Evolutionary conservation across 2,797 vertebrate genomes (phyloP).

Genomic region (Dendrocincla fuliginosa): DNA sequence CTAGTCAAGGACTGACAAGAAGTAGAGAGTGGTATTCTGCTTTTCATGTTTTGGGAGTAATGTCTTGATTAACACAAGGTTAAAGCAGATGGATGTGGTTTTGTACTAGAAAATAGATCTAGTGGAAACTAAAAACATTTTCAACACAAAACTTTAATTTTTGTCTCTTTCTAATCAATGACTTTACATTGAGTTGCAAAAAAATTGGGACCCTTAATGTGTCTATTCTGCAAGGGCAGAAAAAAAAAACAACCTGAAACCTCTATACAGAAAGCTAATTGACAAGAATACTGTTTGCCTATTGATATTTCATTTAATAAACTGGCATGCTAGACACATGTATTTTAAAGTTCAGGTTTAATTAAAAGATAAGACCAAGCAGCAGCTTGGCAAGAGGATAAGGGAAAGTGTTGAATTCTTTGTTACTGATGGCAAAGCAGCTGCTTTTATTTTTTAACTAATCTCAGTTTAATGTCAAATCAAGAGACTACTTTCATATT

Average conservation of each 20-base stretch:
- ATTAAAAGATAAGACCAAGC: slow-evolving; percentile 80
- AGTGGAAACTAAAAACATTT: neutral
- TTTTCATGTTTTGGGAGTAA: neutral
- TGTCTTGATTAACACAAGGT: neutral
- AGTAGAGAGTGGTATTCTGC: neutral
- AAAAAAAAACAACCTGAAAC: neutral
- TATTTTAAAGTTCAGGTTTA: slow-evolving; percentile 77
- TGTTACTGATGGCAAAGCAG: slow-evolving; percentile 61
- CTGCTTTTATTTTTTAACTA: slow-evolving; percentile 63
- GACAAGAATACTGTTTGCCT: slow-evolving; percentile 1
- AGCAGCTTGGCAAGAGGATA: slow-evolving; percentile 59
- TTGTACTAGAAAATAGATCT: neutral
- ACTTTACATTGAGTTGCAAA: slow-evolving; percentile 16
- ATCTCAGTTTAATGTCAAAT: slow-evolving; percentile 68
- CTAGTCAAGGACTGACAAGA: neutral
- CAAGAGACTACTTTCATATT: slow-evolving; percentile 23
- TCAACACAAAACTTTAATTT: neutral
- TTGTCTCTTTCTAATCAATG: neutral
- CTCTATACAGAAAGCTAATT: slow-evolving; percentile 37
- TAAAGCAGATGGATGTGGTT: neutral
- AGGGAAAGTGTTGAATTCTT: slow-evolving; percentile 8
- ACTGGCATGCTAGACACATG: slow-evolving; percentile 51
- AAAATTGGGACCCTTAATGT: slow-evolving; percentile 8
- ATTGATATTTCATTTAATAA: slow-evolving; percentile 71
- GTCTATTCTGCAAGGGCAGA: neutral